Evolutionary conservation across 2,113 vertebrate species (phyloP), one percentile per base, ranked within the genome.

Genomic region (Sinocyclocheilus grahami): DNA sequence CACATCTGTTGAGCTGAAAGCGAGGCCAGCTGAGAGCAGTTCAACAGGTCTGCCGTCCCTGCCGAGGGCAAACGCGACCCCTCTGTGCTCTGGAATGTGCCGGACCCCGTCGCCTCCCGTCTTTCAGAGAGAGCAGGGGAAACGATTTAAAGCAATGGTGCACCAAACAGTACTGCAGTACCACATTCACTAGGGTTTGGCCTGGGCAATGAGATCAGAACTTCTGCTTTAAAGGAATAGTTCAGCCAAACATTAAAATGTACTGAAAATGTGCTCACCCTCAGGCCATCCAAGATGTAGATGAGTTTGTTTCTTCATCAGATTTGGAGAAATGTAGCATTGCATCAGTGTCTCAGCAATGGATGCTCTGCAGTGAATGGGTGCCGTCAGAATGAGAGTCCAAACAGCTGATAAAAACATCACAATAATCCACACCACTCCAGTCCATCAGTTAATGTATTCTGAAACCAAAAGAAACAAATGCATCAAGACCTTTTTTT

Each of bases 1-100:
- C 85, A 86, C 88, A 91, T 92, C 94, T 95, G 94, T 89, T 88
- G 93, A 91, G 95, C 92, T 92, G 92, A 90, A 81, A 89, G 90
- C 90, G 72, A 88, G 89, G 91, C 89, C 88, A 91, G 91, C 86
- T 85, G 48, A 83, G 90, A 89, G 94, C 94, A 95, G 92, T 90
- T 95, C 93, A 95, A 88, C 84, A 78, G 48, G 33, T 86, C 55
- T 87, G 90, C 93, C 93, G 92, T 88, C 76, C 83, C 87, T 85
- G 90, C 89, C 63, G 89, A 75, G 87, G 89, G 69, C 51, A 89
- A 91, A 78, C 87, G 76, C 79, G 91, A 88, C 92, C 91, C 93
- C 82, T 63, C 82, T 86, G 92, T 10, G 6, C 87, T 93, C 39
- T n/a, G 92, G 93, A 94, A 92, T 87, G 87, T 85, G 88, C 91